Conservation (phyloP, 53 echinoderm and acorn worm genomes). For the Mesocentrotus franciscanus region DNA sequence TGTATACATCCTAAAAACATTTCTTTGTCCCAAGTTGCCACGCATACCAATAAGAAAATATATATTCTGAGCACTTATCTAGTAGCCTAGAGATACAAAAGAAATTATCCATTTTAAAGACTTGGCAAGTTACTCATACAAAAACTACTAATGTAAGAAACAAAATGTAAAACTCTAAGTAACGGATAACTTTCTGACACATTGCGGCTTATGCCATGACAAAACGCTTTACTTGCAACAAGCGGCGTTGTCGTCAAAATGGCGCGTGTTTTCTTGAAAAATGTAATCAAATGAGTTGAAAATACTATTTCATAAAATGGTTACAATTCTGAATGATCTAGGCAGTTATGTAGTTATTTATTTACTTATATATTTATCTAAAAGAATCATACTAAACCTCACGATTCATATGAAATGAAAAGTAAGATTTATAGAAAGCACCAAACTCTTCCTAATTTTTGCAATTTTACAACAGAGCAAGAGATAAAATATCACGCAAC, state of each 20-base stretch:
- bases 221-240: background rate
- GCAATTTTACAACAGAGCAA: background rate
- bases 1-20: background rate
- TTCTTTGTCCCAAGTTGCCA: background rate
- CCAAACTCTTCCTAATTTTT: background rate
- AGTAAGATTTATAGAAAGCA: background rate
- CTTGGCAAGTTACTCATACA: background rate
- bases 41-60: slow-evolving; percentile 26
- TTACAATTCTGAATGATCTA: too few relatives aligned
- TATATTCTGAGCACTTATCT: background rate
- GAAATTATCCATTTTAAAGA: background rate
- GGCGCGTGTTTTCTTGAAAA: background rate
- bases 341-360: too few relatives aligned
- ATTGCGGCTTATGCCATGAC: background rate
- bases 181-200: background rate
- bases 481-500: background rate
- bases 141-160: background rate
- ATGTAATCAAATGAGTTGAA: too few relatives aligned
- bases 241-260: background rate
- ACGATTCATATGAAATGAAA: background rate
- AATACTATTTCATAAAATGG: too few relatives aligned
- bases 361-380: too few relatives aligned
- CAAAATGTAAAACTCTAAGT: too few relatives aligned
- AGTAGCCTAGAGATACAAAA: background rate
- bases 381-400: too few relatives aligned